These are phyloP conservation scores for Nomia melanderi DNA, from an alignment of 1,140 invertebrate species.

Conservation along the genomic window DNA sequence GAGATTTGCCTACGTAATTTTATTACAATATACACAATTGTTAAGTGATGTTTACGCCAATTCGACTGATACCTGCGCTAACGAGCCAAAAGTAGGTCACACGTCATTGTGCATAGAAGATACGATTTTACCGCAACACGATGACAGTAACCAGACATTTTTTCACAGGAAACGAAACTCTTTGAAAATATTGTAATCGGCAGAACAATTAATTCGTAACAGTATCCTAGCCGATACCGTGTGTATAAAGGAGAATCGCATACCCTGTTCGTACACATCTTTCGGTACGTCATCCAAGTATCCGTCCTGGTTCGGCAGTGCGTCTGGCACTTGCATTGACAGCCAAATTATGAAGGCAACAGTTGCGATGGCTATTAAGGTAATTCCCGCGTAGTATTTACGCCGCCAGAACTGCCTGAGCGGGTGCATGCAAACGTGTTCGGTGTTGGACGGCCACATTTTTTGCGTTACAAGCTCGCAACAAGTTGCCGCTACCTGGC, in stretches of 20 bases:
- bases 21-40: neutral
- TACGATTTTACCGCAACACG: neutral
- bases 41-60: neutral
- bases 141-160: too few relatives aligned
- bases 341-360: neutral
- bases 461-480: neutral
- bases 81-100: too few relatives aligned
- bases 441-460: neutral
- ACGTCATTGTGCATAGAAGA: neutral
- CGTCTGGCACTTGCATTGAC: neutral
- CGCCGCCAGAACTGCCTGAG: neutral
- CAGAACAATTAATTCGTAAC: neutral
- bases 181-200: neutral
- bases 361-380: neutral
- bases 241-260: neutral
- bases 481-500: slow-evolving; percentile 4
- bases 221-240: neutral
- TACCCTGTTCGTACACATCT: slow-evolving; percentile 23
- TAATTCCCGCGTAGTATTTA: neutral
- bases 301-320: neutral
- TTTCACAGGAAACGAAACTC: neutral
- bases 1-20: too few relatives aligned
- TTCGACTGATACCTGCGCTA: too few relatives aligned
- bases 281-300: neutral
- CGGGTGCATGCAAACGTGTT: neutral